Evolutionary conservation across 2,888 invertebrate species (phyloP).

Genomic region (Mythimna loreyi): DNA sequence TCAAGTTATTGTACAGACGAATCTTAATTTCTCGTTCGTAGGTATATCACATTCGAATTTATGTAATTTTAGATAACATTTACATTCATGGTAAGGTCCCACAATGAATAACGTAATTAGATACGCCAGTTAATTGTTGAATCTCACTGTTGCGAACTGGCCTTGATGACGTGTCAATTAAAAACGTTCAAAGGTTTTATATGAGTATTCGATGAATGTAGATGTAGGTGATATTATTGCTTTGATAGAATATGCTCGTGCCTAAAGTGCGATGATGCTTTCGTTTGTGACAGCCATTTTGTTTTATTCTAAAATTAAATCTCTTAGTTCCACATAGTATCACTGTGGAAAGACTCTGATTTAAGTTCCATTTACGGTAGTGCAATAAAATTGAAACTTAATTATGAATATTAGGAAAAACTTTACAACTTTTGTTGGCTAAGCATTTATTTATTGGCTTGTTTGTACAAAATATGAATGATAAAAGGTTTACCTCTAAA

Average conservation of each 20-base stretch:
- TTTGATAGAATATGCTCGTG: constrained; percentile 80
- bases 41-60: constrained; percentile 83
- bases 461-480: constrained; percentile 17
- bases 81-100: constrained; percentile 74
- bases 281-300: constrained; percentile 61
- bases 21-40: constrained; percentile 72
- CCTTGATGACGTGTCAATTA: constrained; percentile 83
- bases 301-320: constrained; percentile 56
- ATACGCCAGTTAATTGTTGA: constrained; percentile 65
- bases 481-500: constrained; percentile 13
- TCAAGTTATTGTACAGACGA: constrained; percentile 75
- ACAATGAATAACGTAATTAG: constrained; percentile 60
- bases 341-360: constrained; percentile 49
- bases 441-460: constrained; percentile 22
- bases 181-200: constrained; percentile 80
- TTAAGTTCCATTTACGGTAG: constrained; percentile 55
- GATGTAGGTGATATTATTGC: constrained; percentile 69
- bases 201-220: constrained; percentile 73
- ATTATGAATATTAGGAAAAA: constrained; percentile 5
- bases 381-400: constrained; percentile 24
- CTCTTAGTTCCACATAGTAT: constrained; percentile 71
- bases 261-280: constrained; percentile 76
- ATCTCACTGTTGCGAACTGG: constrained; percentile 70
- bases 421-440: constrained; percentile 8
- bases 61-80: constrained; percentile 85